phyloP scores from a whole-genome alignment of 1,140 invertebrate genomes.

The Matsumurasca onukii region DNA sequence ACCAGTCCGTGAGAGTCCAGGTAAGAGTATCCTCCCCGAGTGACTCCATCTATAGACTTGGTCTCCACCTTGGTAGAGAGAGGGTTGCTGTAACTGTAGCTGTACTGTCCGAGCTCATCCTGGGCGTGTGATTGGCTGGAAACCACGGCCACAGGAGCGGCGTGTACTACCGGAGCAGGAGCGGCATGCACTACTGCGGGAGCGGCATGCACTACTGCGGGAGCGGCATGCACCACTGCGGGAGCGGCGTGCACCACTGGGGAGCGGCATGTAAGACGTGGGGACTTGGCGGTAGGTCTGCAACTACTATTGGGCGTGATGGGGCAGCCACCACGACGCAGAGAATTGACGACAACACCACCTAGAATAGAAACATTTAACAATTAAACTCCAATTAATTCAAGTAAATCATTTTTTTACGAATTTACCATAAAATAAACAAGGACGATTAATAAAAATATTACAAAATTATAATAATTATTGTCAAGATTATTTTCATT shows the following conservation, averaged over 20 bases:
- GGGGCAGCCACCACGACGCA: background rate
- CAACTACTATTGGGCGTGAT: background rate
- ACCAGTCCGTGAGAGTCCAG: constrained; percentile 62
- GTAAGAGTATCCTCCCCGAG: constrained; percentile 64
- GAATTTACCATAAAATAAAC: background rate
- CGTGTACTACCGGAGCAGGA: background rate
- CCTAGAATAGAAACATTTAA: background rate
- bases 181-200: constrained; percentile 19
- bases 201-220: constrained; percentile 15
- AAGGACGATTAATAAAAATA: background rate
- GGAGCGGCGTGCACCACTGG: constrained; percentile 19
- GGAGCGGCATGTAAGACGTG: too few species aligned
- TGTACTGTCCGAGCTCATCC: constrained; percentile 62
- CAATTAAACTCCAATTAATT: background rate
- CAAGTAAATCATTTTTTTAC: background rate
- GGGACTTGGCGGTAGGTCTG: constrained; percentile 1
- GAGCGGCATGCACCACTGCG: too few species aligned
- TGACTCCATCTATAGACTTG: constrained; percentile 61
- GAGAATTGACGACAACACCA: background rate
- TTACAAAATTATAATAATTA: background rate
- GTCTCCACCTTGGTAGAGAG: constrained; percentile 65
- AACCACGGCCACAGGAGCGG: constrained; percentile 41
- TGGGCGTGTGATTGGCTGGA: constrained; percentile 57
- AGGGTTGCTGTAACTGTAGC: constrained; percentile 64
- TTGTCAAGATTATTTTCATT: background rate